These are phyloP conservation scores for Spinus pinus DNA, from an alignment of 2,797 vertebrate genomes.

Conservation along the genomic window DNA sequence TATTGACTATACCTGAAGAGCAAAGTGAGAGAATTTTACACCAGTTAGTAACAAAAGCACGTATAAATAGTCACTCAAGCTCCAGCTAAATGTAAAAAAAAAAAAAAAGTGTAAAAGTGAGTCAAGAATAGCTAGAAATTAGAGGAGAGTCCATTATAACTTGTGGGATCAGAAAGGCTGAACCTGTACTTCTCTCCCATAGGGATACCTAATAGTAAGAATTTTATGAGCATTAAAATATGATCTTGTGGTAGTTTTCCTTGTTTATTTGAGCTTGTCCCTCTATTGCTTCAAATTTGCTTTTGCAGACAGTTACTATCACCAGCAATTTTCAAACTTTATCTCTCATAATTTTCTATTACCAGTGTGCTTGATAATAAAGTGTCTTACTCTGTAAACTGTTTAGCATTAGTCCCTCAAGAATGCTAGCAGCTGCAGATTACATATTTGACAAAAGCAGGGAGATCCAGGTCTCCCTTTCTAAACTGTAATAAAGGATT, in stretches of 20 bases:
- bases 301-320: neutral
- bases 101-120: neutral
- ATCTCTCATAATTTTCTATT: neutral
- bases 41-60: neutral
- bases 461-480: neutral
- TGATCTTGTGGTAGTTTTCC: neutral
- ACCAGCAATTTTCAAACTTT: neutral
- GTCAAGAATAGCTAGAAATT: neutral
- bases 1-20: neutral
- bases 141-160: neutral
- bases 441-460: neutral
- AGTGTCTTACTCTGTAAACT: neutral
- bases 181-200: neutral
- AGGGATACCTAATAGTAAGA: neutral
- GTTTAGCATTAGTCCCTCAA: neutral
- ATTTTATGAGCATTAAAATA: neutral
- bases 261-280: neutral
- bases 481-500: neutral
- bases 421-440: too few species aligned
- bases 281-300: neutral
- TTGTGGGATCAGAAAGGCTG: neutral
- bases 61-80: neutral
- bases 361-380: neutral
- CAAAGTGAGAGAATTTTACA: neutral
- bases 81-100: neutral